These are phyloP conservation scores for Acropora tenuis DNA, from an alignment of 64 coral and sea anemone genomes.

Conservation along the genomic window DNA sequence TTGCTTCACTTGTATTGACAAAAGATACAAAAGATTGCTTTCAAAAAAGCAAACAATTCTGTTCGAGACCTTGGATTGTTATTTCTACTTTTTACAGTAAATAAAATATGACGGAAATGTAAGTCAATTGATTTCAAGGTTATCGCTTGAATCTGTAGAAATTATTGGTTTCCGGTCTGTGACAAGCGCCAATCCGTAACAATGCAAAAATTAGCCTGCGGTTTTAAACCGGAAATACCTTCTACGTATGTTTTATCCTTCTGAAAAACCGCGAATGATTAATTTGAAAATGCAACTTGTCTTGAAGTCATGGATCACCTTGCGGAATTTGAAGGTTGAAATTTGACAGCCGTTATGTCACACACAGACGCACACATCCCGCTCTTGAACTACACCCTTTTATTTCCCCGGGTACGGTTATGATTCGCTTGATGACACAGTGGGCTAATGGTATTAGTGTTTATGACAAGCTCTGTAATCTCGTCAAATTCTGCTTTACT, in stretches of 20 bases:
- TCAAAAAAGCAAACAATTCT: constrained; percentile 41
- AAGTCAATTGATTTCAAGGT: constrained; percentile 31
- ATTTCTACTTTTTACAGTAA: background rate
- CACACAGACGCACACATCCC: too few relatives aligned
- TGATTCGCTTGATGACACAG: background rate
- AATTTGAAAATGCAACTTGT: constrained; percentile 21
- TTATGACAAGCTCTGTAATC: constrained; percentile 9
- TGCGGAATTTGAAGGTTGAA: background rate
- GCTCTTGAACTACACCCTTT: background rate
- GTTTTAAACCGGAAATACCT: constrained; percentile 50
- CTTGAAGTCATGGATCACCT: background rate
- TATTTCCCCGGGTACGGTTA: background rate
- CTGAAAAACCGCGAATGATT: background rate
- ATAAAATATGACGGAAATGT: background rate
- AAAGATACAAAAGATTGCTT: constrained; percentile 50
- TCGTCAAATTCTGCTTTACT: background rate
- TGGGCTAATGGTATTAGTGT: constrained; percentile 2
- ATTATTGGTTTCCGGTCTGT: constrained; percentile 42
- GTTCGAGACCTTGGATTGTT: background rate
- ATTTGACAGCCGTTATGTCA: background rate
- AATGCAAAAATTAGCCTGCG: constrained; percentile 19
- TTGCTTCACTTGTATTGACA: constrained; percentile 42
- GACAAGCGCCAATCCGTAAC: constrained; percentile 4
- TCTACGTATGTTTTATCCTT: constrained; percentile 16
- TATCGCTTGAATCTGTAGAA: constrained; percentile 16